Conservation (phyloP, 2,113 vertebrate species). For the Rattus rattus region DNA sequence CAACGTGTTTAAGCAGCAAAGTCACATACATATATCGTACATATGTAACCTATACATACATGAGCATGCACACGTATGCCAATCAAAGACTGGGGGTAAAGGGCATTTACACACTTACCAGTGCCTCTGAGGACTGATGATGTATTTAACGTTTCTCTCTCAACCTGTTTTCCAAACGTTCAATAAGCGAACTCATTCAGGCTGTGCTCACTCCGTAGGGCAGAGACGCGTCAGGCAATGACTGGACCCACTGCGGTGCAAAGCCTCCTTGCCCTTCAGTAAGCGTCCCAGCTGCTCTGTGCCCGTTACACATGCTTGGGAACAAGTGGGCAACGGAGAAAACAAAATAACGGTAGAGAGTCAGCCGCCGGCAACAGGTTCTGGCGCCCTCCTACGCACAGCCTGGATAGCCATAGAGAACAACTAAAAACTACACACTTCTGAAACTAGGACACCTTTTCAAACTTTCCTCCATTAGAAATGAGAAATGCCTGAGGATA, state of each 20-base stretch:
- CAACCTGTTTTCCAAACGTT: not conserved
- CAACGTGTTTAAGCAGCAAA: not conserved
- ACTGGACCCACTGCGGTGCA: too few species aligned
- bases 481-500: not conserved
- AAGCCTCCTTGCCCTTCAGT: not conserved
- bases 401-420: not conserved
- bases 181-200: not conserved
- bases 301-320: constrained; percentile 19
- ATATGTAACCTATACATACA: not conserved
- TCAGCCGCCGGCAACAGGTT: not conserved
- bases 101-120: not conserved
- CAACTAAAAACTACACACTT: not conserved
- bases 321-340: too few species aligned
- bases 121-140: not conserved
- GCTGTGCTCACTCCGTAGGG: not conserved
- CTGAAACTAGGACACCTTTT: not conserved
- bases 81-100: not conserved
- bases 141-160: not conserved
- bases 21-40: not conserved
- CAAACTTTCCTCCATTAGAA: not conserved
- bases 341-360: not conserved
- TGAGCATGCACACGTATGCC: not conserved
- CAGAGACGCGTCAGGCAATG: too few species aligned
- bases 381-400: not conserved
- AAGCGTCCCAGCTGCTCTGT: not conserved